Evolutionary conservation across 2,888 invertebrate species (phyloP).

Genomic region (Drosophila subsilvestris): DNA sequence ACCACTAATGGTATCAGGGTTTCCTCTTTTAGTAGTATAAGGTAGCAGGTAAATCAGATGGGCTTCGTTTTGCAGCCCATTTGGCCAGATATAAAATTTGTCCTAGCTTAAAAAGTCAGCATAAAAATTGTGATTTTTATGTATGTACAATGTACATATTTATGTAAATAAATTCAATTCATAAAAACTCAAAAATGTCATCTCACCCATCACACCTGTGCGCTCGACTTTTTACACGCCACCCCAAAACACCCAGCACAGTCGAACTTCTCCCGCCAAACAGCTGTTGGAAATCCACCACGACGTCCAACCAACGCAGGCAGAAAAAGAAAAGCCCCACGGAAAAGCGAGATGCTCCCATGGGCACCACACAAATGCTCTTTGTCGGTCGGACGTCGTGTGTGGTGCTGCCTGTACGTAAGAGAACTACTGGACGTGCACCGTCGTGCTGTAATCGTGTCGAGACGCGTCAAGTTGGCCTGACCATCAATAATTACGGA

Average conservation of each 20-base stretch:
- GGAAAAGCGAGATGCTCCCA: constrained; percentile 50
- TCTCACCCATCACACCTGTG: not conserved
- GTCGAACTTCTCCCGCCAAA: not conserved
- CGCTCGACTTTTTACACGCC: not conserved
- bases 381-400: constrained; percentile 82
- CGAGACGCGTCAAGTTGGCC: constrained; percentile 9
- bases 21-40: too few species aligned
- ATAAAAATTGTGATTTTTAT: too few species aligned
- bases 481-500: constrained; percentile 15
- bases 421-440: constrained; percentile 5
- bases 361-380: constrained; percentile 73
- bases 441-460: constrained; percentile 13
- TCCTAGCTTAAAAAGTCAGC: too few species aligned
- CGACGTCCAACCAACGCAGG: constrained; percentile 10
- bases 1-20: not conserved
- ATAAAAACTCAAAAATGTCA: not conserved
- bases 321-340: constrained; percentile 39
- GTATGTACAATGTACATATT: too few species aligned
- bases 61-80: too few species aligned
- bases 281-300: constrained; percentile 33
- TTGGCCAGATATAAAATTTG: too few species aligned
- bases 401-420: constrained; percentile 48
- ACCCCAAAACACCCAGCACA: not conserved
- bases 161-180: too few species aligned
- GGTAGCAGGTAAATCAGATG: too few species aligned